These are phyloP conservation scores for Sialia sialis DNA, from an alignment of 2,113 vertebrate species.

Conservation along the genomic window DNA sequence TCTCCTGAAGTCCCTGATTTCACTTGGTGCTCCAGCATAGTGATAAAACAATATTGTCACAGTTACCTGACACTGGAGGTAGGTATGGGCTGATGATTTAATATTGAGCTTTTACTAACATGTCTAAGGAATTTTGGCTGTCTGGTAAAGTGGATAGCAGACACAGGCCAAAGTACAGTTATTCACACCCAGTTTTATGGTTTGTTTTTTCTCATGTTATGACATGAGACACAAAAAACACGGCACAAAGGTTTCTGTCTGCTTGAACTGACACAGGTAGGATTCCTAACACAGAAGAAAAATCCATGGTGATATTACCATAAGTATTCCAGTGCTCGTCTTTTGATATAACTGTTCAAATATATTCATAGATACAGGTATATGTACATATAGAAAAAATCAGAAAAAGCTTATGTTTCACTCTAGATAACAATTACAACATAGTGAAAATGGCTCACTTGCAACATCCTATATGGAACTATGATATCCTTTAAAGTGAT, in stretches of 20 bases:
- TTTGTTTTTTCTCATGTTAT: constrained; percentile 32
- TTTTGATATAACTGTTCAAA: neutral
- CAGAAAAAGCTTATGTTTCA: neutral
- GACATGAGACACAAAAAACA: neutral
- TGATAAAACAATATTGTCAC: neutral
- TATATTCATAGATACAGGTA: neutral
- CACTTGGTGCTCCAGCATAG: accelerated
- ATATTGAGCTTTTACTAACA: neutral
- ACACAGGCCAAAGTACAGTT: constrained; percentile 11
- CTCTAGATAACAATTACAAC: neutral
- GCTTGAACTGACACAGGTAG: neutral
- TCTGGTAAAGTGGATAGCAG: neutral
- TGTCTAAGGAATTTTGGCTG: constrained; percentile 24
- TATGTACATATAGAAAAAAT: neutral
- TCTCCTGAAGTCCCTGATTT: neutral
- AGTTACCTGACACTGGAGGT: neutral
- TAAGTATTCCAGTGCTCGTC: neutral
- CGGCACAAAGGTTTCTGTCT: neutral
- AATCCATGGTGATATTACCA: neutral
- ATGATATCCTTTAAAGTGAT: neutral
- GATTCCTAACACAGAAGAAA: neutral
- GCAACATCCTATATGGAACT: neutral
- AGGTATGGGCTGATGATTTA: neutral
- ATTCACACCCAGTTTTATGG: constrained; percentile 47
- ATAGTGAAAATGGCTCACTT: neutral